Evolutionary conservation across 1,140 invertebrate genomes (phyloP).

Genomic region (Papilio xuthus): DNA sequence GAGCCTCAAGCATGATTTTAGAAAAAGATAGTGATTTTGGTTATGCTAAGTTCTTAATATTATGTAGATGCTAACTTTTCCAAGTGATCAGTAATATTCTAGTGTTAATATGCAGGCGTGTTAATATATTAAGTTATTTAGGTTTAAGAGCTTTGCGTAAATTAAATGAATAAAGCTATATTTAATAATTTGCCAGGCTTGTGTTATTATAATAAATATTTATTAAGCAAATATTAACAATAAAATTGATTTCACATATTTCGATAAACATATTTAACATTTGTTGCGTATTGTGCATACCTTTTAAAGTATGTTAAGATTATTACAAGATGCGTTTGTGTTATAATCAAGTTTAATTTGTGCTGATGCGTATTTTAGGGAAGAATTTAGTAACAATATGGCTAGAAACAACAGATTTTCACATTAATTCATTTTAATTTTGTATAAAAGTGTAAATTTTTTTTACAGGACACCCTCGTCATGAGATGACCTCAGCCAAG

Average conservation of each 20-base stretch:
- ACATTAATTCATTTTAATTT: no score
- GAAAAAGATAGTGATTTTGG: not conserved
- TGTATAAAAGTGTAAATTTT: no score
- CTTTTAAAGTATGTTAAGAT: no score
- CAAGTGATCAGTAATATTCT: not conserved
- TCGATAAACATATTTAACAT: no score
- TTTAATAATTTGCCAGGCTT: no score
- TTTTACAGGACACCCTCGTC: conserved; percentile 70
- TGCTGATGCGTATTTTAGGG: not conserved
- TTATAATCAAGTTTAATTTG: no score
- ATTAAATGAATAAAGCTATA: not conserved
- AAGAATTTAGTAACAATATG: conserved; percentile 12
- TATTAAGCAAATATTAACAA: no score
- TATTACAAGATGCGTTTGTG: no score
- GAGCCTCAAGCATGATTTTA: not conserved
- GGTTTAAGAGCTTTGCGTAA: not conserved
- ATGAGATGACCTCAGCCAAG: conserved; percentile 72
- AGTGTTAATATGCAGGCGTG: not conserved
- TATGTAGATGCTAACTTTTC: not conserved
- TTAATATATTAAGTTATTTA: not conserved
- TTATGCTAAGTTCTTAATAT: not conserved
- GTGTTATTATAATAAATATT: no score
- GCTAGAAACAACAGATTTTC: no score
- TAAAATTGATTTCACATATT: no score
- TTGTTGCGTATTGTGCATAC: no score